Conservation (phyloP, 2,113 vertebrate genomes). For the Phylloscopus whistleri region DNA sequence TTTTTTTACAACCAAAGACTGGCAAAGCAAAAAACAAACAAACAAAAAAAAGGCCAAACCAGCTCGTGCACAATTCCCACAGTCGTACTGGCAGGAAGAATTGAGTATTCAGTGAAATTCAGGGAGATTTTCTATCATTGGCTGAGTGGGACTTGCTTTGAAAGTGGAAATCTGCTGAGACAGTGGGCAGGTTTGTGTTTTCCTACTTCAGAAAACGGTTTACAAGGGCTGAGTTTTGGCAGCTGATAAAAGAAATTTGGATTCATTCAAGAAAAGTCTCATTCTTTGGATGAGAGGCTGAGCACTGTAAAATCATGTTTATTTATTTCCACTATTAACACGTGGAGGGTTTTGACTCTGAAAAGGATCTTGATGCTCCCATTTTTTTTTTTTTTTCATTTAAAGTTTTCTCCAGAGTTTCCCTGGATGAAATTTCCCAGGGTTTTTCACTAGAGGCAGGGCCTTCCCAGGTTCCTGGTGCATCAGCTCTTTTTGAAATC, state of each 20-base stretch:
- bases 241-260: background rate
- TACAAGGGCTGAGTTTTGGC: background rate
- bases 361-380: background rate
- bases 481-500: too few species aligned
- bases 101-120: background rate
- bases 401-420: too few species aligned
- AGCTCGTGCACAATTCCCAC: background rate
- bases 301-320: background rate
- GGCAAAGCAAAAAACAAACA: background rate
- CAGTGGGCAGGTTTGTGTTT: background rate
- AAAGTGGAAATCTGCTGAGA: background rate
- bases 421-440: too few species aligned
- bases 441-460: too few species aligned
- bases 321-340: background rate
- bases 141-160: background rate
- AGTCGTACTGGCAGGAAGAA: rapidly evolving
- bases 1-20: background rate
- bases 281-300: background rate
- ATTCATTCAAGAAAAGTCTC: background rate
- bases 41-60: background rate
- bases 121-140: background rate
- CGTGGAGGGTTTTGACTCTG: background rate
- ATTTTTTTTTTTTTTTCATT: too few species aligned
- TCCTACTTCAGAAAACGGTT: background rate
- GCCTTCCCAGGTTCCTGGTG: too few species aligned